Base-by-base conservation (phyloP, 2,888 invertebrate species). In the Melolontha melolontha region DNA sequence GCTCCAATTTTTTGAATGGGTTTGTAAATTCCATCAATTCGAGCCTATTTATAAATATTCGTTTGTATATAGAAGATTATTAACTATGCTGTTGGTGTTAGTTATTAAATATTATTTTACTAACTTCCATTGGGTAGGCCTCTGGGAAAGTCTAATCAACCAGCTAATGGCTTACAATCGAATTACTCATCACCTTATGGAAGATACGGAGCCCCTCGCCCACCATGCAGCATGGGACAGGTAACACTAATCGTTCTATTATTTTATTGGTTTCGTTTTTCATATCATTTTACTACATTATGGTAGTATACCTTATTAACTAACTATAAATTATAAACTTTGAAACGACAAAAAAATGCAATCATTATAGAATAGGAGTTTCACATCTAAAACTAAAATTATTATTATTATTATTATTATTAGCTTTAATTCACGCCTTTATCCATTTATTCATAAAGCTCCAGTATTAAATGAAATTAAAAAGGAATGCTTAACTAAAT, bases 211-310 rank as follows among this genome's bases (percentile, higher is more conserved):
- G 90, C 90, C 16, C 86, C 86, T 44, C 85, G 88, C 74, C 90
- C 89, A 71, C 85, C 85, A 64, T 89, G 90, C 84, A 89, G 89
- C 74, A 89, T 90, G 89, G 89, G 88, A 74, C 88, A 88, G 86
- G 90, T 90, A 81, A 75, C 47, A 47, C 10, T 10, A 22, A 41
- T 11, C n/a, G 39, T 17, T 54, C 12, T 7, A n/a, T 34, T 16
- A 52, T 52, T 8, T 52, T n/a, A n/a, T n/a, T n/a, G n/a, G n/a
- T n/a, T 50, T 12, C n/a, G 1, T 50, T 22, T 22, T 22, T 22
- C 22, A 22, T 22, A 2, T 22, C 22, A 22, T 22, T 22, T 22
- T 4, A 22, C 2, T 22, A 22, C n/a, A n/a, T n/a, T n/a, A n/a
- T n/a, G n/a, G n/a, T n/a, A n/a, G n/a, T n/a, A n/a, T n/a, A n/a